Evolutionary conservation across 1,140 invertebrate genomes (phyloP).

Genomic region (Pogonomyrmex barbatus): DNA sequence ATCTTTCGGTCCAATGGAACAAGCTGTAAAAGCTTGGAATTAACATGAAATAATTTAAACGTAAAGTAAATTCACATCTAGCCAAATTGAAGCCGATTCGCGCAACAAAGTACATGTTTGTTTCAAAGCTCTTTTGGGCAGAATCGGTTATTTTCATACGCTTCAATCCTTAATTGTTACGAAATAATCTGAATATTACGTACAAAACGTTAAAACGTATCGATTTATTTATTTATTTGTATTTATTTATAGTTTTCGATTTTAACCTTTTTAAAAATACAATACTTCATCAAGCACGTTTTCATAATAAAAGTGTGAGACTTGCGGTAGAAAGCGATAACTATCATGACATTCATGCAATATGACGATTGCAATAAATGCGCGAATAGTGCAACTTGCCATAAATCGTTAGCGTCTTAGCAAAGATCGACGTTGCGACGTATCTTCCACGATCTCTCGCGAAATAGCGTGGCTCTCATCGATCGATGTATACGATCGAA

Average conservation of each 20-base stretch:
- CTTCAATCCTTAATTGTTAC: background rate
- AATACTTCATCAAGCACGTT: background rate
- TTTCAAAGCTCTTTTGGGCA: background rate
- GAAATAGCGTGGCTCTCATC: conserved; percentile 38
- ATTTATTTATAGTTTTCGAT: background rate
- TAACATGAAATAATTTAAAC: conserved; percentile 8
- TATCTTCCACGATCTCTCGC: conserved; percentile 41
- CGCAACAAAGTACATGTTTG: background rate
- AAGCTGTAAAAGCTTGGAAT: conserved; percentile 7
- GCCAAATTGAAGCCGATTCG: background rate
- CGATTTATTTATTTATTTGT: background rate
- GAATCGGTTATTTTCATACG: background rate
- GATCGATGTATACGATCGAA: conserved; percentile 46
- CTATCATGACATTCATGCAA: background rate
- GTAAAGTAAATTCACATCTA: background rate
- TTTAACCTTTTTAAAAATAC: background rate
- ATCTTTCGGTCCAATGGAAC: background rate
- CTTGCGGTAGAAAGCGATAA: background rate
- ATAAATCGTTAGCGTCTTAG: conserved; percentile 20
- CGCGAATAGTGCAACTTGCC: background rate
- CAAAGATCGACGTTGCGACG: background rate
- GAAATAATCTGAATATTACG: background rate
- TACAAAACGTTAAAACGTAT: background rate
- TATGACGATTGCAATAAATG: conserved; percentile 1
- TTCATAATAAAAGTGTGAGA: background rate